phyloP scores from a whole-genome alignment of 1,140 invertebrate genomes.

The Euura saliciscinereae region DNA sequence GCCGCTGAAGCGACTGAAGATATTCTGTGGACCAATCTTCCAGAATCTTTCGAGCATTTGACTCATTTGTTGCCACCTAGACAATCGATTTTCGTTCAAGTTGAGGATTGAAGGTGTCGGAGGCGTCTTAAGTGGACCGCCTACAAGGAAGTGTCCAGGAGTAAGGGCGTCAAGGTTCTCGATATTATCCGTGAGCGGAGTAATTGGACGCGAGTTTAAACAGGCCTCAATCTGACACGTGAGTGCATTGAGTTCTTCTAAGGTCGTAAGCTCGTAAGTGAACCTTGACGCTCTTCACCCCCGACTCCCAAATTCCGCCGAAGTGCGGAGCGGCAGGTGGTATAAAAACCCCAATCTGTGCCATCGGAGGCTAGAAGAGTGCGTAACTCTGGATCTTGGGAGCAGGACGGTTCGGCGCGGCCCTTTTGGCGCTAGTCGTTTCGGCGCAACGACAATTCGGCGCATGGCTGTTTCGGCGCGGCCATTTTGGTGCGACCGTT shows the following conservation, averaged over 20 bases:
- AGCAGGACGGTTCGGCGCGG: too few relatives aligned
- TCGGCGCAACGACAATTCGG: too few relatives aligned
- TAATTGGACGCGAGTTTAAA: constrained; percentile 32
- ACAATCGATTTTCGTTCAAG: constrained; percentile 13
- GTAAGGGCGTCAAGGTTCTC: constrained; percentile 17
- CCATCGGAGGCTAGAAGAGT: too few relatives aligned
- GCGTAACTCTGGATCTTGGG: too few relatives aligned
- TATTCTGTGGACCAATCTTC: constrained; percentile 34
- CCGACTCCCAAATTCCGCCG: constrained; percentile 51
- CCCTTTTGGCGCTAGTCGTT: too few relatives aligned
- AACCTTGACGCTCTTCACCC: constrained; percentile 45
- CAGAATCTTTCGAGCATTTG: constrained; percentile 32
- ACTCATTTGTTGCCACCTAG: constrained; percentile 34
- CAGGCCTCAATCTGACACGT: constrained; percentile 14
- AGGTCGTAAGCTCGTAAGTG: constrained; percentile 32
- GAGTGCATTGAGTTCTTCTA: constrained; percentile 12
- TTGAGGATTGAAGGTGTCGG: constrained; percentile 18
- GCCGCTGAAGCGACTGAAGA: constrained; percentile 24
- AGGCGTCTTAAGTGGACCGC: constrained; percentile 15
- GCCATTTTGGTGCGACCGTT: too few relatives aligned
- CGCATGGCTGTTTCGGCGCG: too few relatives aligned
- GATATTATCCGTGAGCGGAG: constrained; percentile 21
- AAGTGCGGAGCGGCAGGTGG: constrained; percentile 47
- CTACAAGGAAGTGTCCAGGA: constrained; percentile 23
- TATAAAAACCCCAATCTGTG: constrained; percentile 41